Conservation (phyloP, 2,797 vertebrate genomes). For the Pangasius krempfi region DNA sequence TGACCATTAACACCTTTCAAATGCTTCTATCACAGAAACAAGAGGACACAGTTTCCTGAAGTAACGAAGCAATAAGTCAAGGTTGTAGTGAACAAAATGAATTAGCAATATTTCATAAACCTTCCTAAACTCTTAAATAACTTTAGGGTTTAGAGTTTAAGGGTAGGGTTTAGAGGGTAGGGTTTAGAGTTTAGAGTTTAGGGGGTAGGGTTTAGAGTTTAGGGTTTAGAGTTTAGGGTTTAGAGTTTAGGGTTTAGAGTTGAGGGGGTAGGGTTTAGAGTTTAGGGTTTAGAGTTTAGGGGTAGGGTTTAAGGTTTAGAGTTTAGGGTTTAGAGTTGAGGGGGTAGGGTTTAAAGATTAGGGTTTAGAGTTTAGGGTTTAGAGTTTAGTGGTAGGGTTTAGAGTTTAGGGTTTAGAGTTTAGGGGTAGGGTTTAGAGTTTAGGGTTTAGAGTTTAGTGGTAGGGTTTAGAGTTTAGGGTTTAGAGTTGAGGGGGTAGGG, state of each 20-base stretch:
- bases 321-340: neutral
- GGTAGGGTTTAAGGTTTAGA: no score
- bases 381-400: neutral
- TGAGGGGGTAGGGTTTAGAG: no score
- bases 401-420: neutral
- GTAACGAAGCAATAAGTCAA: neutral
- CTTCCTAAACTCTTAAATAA: neutral
- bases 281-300: neutral
- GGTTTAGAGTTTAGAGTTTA: neutral
- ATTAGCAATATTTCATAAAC: neutral
- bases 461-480: neutral
- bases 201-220: neutral
- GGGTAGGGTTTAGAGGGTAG: neutral
- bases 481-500: neutral
- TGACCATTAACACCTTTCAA: no score
- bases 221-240: neutral
- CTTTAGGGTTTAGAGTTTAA: neutral
- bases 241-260: neutral
- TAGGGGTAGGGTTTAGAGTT: neutral
- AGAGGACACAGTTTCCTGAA: neutral
- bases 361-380: neutral
- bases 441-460: no score
- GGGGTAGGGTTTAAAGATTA: neutral
- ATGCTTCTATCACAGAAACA: neutral
- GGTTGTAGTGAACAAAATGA: neutral